Evolutionary conservation across 2,888 invertebrate species (phyloP).

Genomic region (Drosophila greeni): DNA sequence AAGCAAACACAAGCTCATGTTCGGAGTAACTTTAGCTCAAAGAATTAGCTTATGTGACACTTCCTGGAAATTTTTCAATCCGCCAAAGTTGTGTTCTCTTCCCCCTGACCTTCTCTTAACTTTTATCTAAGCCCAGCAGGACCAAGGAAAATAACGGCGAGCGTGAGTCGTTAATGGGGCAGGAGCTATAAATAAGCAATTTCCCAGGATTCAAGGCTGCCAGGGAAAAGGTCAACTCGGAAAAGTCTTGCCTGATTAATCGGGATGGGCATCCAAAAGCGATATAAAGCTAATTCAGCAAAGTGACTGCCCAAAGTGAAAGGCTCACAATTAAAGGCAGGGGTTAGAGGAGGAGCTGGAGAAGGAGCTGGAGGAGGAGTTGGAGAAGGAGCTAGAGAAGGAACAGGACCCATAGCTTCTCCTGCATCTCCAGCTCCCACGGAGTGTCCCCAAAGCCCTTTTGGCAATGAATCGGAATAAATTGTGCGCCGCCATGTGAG

Average conservation of each 20-base stretch:
- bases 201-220: slow-evolving; percentile 3
- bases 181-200: slow-evolving; percentile 34
- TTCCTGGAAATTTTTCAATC: slow-evolving; percentile 10
- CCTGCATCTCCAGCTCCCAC: not conserved
- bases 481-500: slow-evolving; percentile 11
- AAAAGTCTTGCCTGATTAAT: slow-evolving; percentile 26
- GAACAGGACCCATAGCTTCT: not conserved
- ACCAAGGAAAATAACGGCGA: not conserved
- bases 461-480: slow-evolving; percentile 36
- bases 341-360: not conserved
- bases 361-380: too few species aligned
- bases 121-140: not conserved
- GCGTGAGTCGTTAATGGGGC: slow-evolving; percentile 29
- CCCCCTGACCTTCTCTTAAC: not conserved
- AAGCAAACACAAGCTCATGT: not conserved
- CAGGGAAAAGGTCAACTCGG: slow-evolving; percentile 5
- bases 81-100: not conserved
- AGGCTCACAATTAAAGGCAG: slow-evolving; percentile 26
- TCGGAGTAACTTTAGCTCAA: not conserved
- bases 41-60: slow-evolving; percentile 20
- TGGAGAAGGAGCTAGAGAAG: not conserved
- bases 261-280: slow-evolving; percentile 7
- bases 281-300: slow-evolving; percentile 39
- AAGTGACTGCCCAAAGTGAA: slow-evolving; percentile 38
- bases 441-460: slow-evolving; percentile 23